These are phyloP conservation scores for Ceriagrion tenellum DNA, from an alignment of 2,888 invertebrate genomes.

Conservation along the genomic window DNA sequence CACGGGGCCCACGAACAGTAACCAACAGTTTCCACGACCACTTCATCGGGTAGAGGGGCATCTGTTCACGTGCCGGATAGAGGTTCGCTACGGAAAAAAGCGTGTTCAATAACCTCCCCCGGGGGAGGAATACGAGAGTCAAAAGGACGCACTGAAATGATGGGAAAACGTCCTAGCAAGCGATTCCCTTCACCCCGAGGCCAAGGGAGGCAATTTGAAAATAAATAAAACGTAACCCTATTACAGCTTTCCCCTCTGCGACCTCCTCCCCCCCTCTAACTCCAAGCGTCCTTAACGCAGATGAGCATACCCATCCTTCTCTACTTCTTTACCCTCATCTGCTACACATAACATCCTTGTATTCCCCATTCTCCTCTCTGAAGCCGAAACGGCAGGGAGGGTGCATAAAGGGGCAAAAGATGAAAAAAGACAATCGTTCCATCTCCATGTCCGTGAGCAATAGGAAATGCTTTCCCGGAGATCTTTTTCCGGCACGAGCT, in stretches of 20 bases:
- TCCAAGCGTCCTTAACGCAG: no score
- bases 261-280: no score
- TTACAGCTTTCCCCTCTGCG: not conserved
- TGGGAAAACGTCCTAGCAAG: not conserved
- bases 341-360: not conserved
- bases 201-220: not conserved
- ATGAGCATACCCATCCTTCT: not conserved
- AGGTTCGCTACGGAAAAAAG: not conserved
- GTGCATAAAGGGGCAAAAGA: not conserved
- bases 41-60: not conserved
- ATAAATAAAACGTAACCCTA: slow-evolving; percentile 1
- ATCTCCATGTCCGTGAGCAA: slow-evolving; percentile 16
- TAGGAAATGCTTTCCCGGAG: not conserved
- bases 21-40: not conserved
- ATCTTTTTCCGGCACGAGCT: not conserved
- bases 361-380: not conserved
- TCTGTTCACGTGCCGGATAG: not conserved
- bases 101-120: not conserved
- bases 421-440: not conserved
- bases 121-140: not conserved
- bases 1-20: not conserved
- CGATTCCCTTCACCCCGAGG: not conserved
- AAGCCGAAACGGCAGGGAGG: not conserved
- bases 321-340: not conserved
- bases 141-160: slow-evolving; percentile 2